A percentile compares a stretch with the other conserved stretches of the same genome.
phyloP scores from a whole-genome alignment of 2,888 invertebrate genomes.

The Lottia scabra region DNA sequence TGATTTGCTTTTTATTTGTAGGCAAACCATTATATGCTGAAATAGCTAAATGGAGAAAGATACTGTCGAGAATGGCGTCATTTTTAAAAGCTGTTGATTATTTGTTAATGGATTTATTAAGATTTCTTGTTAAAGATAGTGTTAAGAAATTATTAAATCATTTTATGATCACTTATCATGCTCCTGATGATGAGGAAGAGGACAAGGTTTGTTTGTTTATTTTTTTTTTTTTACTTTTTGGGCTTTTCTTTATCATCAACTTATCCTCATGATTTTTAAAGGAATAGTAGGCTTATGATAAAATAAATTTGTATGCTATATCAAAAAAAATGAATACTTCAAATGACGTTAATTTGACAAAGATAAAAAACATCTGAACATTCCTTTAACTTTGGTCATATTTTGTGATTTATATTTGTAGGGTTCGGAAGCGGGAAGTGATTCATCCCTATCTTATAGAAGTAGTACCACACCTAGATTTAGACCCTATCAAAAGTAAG shows the following conservation, averaged over 20 bases:
- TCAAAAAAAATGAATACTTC: too few relatives aligned
- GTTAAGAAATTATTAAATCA: slow-evolving; percentile 58
- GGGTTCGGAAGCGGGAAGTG: background rate
- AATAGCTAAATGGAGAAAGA: slow-evolving; percentile 67
- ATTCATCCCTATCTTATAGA: background rate
- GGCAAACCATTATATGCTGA: slow-evolving; percentile 64
- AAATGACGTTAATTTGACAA: too few relatives aligned
- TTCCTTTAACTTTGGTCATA: background rate
- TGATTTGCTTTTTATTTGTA: slow-evolving; percentile 26
- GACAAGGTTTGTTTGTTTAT: slow-evolving; percentile 24
- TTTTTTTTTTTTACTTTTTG: too few relatives aligned
- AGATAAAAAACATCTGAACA: too few relatives aligned
- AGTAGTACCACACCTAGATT: background rate
- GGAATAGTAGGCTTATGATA: too few relatives aligned
- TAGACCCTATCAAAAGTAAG: too few relatives aligned
- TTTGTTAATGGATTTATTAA: slow-evolving; percentile 63
- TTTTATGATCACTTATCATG: slow-evolving; percentile 56
- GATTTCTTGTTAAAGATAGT: slow-evolving; percentile 63
- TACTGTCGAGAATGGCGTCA: slow-evolving; percentile 59
- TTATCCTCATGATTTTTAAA: too few relatives aligned
- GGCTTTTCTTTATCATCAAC: too few relatives aligned
- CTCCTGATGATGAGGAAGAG: slow-evolving; percentile 51
- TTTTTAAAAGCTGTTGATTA: slow-evolving; percentile 66
- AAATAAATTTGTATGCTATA: too few relatives aligned
- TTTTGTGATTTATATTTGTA: background rate